Conservation (phyloP, 2,113 vertebrate species). For the Corythaixoides concolor region DNA sequence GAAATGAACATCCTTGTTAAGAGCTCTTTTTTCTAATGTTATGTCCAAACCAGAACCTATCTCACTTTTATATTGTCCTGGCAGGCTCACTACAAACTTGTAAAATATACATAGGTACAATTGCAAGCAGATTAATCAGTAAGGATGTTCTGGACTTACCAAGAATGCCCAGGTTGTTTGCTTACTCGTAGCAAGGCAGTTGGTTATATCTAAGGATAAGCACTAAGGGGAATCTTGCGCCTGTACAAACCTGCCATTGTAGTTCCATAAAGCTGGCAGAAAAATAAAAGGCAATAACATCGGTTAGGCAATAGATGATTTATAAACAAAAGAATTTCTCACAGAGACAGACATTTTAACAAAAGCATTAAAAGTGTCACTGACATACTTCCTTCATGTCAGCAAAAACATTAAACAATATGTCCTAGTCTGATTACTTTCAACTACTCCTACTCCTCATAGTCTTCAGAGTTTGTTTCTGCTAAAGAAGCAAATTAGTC, state of each 20-base stretch:
- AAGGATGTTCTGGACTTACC: neutral
- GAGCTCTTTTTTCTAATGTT: neutral
- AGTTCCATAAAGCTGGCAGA: neutral
- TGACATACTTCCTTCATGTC: neutral
- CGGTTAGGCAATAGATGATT: neutral
- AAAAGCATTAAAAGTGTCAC: neutral
- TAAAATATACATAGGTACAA: neutral
- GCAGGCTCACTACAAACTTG: neutral
- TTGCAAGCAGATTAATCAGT: neutral
- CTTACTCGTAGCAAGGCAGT: fast-evolving
- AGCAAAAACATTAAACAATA: neutral
- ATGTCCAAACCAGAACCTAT: neutral
- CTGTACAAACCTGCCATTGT: neutral
- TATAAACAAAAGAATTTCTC: neutral
- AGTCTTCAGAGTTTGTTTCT: neutral
- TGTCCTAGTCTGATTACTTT: neutral
- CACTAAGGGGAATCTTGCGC: neutral
- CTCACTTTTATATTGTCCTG: neutral
- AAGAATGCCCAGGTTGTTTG: neutral
- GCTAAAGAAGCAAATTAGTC: neutral
- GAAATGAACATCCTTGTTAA: neutral
- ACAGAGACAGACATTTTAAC: neutral
- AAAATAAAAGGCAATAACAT: neutral
- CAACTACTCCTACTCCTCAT: neutral
- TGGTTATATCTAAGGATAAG: neutral